Evolutionary conservation across 2,888 invertebrate species (phyloP).

Genomic region (Eumerus sabulonum): DNA sequence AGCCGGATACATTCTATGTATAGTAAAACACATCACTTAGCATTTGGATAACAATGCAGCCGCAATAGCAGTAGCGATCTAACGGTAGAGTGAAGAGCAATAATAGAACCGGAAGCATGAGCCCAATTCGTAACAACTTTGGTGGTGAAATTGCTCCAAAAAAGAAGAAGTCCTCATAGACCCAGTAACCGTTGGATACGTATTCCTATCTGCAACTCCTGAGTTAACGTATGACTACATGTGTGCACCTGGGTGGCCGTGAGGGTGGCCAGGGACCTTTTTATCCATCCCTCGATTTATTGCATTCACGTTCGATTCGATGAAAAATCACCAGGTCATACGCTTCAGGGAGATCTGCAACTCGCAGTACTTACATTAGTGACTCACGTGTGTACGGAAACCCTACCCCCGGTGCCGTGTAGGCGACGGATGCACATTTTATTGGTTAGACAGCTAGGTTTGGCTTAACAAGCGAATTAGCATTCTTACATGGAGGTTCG

Average conservation of each 20-base stretch:
- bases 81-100: conserved; percentile 9
- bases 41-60: conserved; percentile 45
- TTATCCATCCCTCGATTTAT: conserved; percentile 48
- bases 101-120: conserved; percentile 50
- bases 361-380: conserved; percentile 10
- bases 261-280: background rate
- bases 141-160: conserved; percentile 16
- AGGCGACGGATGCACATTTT: background rate
- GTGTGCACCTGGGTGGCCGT: background rate
- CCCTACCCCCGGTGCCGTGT: conserved; percentile 15
- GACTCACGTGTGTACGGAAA: conserved; percentile 49
- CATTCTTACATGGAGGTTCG: too few species aligned
- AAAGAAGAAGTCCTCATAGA: conserved; percentile 12
- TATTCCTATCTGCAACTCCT: background rate
- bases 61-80: conserved; percentile 17
- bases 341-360: too few species aligned
- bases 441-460: conserved; percentile 1
- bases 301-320: conserved; percentile 65
- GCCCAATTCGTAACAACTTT: conserved; percentile 50
- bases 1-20: conserved; percentile 26
- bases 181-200: conserved; percentile 7
- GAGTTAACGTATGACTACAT: background rate
- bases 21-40: conserved; percentile 37
- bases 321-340: conserved; percentile 44
- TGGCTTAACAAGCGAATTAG: too few species aligned